Evolutionary conservation across 2,888 invertebrate genomes (phyloP).

Genomic region (Caenorhabditis sulstoni): DNA sequence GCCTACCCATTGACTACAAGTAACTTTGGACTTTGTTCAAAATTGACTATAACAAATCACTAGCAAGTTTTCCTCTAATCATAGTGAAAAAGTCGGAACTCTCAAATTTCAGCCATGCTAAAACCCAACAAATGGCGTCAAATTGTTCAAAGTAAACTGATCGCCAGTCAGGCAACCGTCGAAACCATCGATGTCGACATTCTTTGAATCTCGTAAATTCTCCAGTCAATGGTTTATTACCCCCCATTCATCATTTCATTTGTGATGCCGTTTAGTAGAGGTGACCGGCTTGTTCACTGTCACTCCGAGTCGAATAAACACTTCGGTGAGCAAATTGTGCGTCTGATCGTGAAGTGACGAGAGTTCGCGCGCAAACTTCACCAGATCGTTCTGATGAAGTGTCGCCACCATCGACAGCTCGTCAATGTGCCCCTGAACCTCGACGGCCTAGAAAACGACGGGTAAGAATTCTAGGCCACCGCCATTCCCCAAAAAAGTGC

Average conservation of each 20-base stretch:
- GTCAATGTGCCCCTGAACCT: conserved; percentile 43
- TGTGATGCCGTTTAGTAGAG: background rate
- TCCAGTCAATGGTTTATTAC: too few species aligned
- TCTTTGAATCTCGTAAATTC: background rate
- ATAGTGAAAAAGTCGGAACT: background rate
- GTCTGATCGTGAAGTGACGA: conserved; percentile 24
- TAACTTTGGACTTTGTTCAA: too few species aligned
- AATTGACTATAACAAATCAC: too few species aligned
- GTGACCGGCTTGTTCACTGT: too few species aligned
- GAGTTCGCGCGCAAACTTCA: conserved; percentile 41
- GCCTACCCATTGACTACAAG: too few species aligned
- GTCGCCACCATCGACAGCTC: conserved; percentile 31
- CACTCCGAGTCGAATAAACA: conserved; percentile 23
- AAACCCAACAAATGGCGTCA: conserved; percentile 6
- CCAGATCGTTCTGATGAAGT: conserved; percentile 41
- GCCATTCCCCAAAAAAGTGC: too few species aligned
- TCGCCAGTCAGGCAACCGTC: conserved; percentile 5
- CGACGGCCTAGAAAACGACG: conserved; percentile 24
- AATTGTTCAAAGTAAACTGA: conserved; percentile 4
- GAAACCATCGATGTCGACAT: conserved; percentile 11
- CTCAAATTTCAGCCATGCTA: conserved; percentile 8
- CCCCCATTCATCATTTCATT: too few species aligned
- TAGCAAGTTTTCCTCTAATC: too few species aligned
- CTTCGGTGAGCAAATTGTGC: conserved; percentile 34
- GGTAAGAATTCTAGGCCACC: too few species aligned